These are phyloP conservation scores for Girardia tigrina DNA, from an alignment of 2,888 invertebrate species.

Conservation along the genomic window DNA sequence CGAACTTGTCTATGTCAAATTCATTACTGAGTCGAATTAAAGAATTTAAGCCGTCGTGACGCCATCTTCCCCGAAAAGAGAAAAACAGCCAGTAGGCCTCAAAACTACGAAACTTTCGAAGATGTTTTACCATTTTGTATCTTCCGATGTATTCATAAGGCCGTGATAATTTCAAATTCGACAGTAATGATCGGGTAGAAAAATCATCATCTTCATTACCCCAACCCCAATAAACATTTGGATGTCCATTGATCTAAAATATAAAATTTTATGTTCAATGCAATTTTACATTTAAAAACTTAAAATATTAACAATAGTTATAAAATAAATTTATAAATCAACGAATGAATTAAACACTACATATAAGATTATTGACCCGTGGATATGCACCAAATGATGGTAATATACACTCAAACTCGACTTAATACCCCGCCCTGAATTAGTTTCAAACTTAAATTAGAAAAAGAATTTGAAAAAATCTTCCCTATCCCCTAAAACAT, in stretches of 20 bases:
- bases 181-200: conserved; percentile 46
- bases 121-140: conserved; percentile 48
- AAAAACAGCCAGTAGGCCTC: conserved; percentile 33
- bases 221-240: conserved; percentile 52
- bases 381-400: too few species aligned
- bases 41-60: conserved; percentile 32
- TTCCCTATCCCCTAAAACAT: too few species aligned
- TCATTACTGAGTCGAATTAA: not conserved
- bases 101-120: conserved; percentile 42
- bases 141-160: conserved; percentile 51
- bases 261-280: too few species aligned
- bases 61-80: conserved; percentile 21
- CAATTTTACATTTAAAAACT: too few species aligned
- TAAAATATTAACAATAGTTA: too few species aligned
- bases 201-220: conserved; percentile 48
- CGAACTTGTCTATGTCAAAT: not conserved
- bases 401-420: too few species aligned
- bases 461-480: too few species aligned
- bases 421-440: too few species aligned
- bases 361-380: too few species aligned
- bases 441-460: too few species aligned
- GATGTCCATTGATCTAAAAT: conserved; percentile 52
- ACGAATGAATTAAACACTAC: too few species aligned
- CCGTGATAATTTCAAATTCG: conserved; percentile 50
- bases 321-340: too few species aligned